Conservation (phyloP, 2,797 vertebrate species). For the Tragopan temminckii region DNA sequence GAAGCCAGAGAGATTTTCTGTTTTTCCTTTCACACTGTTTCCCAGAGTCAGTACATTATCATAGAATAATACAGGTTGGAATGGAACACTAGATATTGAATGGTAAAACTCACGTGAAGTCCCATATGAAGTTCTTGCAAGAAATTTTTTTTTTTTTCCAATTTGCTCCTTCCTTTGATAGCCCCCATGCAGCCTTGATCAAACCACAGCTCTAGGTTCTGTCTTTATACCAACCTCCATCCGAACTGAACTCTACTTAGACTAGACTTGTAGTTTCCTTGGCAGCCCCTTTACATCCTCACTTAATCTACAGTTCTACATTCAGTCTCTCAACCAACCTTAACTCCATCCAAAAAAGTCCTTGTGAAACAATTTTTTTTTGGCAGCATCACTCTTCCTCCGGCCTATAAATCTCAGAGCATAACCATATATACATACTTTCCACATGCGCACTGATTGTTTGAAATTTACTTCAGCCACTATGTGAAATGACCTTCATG, state of each 20-base stretch:
- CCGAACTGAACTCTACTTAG: not conserved
- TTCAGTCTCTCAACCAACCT: fast-evolving
- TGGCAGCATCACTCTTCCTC: not conserved
- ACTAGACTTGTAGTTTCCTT: not conserved
- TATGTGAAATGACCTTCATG: not conserved
- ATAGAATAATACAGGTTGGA: slow-evolving; percentile 3
- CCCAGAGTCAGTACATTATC: slow-evolving; percentile 24
- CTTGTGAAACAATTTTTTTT: not conserved
- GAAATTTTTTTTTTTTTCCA: not conserved
- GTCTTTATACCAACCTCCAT: not conserved
- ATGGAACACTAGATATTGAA: not conserved
- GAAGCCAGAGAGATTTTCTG: slow-evolving; percentile 11
- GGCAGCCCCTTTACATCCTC: not conserved
- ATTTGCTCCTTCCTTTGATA: not conserved
- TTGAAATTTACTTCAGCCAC: not conserved
- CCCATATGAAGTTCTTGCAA: not conserved
- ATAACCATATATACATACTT: not conserved
- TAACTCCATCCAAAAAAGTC: not conserved
- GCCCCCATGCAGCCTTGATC: not conserved
- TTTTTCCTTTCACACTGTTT: slow-evolving; percentile 17
- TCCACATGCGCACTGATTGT: not conserved
- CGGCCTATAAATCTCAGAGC: not conserved
- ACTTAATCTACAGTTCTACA: not conserved
- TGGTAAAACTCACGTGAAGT: not conserved
- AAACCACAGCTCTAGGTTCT: not conserved